These are phyloP conservation scores for Ranitomeya imitator DNA, from an alignment of 2,113 vertebrate genomes.

Conservation along the genomic window DNA sequence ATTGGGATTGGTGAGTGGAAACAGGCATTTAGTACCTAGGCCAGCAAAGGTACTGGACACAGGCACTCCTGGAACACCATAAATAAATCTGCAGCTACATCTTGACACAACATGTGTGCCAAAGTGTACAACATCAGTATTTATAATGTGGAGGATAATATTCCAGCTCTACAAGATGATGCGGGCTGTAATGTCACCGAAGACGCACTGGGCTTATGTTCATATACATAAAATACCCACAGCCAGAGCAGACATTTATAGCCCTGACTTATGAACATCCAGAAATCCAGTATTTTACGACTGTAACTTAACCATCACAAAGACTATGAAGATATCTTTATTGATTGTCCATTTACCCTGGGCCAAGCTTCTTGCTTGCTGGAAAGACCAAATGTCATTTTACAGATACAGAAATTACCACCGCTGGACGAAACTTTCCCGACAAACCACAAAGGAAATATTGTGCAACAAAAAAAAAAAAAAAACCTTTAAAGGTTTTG, in stretches of 20 bases:
- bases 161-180: neutral
- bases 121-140: neutral
- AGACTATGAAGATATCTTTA: too few species aligned
- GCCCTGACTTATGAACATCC: conserved; percentile 9
- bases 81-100: neutral
- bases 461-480: neutral
- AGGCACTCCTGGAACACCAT: neutral
- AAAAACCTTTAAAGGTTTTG: neutral
- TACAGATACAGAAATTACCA: too few species aligned
- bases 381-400: too few species aligned
- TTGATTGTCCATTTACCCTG: too few species aligned
- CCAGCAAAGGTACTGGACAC: neutral
- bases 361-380: too few species aligned
- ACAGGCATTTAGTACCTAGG: too few species aligned
- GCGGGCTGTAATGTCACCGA: neutral
- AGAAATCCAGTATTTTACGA: neutral
- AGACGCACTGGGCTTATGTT: neutral
- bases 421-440: too few species aligned
- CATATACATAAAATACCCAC: neutral
- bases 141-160: neutral
- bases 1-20: too few species aligned
- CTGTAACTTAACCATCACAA: too few species aligned
- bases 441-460: too few species aligned
- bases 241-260: conserved; percentile 24
- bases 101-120: neutral